Percentiles rank a stretch among this genome's conserved stretches.
These are phyloP conservation scores for Triplophysa dalaica DNA, from an alignment of 2,113 vertebrate genomes.

Conservation along the genomic window DNA sequence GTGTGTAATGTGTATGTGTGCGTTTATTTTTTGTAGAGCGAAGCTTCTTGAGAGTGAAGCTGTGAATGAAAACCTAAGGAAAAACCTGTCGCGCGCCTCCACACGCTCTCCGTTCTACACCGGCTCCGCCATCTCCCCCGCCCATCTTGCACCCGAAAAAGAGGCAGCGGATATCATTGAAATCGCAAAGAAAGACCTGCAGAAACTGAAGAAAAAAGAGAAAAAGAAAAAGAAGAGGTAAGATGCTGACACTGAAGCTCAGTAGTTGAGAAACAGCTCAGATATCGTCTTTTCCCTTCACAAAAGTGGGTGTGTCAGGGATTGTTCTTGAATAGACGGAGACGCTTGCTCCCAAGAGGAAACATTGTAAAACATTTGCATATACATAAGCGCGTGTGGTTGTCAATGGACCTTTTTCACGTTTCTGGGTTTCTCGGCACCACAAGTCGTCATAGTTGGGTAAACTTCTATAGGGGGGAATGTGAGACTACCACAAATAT, in stretches of 20 bases:
- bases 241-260: conserved; percentile 8
- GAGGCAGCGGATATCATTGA: conserved; percentile 91
- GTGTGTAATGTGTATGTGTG: neutral
- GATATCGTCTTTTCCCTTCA: neutral
- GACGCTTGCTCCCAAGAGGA: conserved; percentile 6
- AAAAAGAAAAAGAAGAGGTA: conserved; percentile 94
- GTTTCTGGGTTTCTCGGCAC: too few species aligned
- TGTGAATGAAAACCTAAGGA: conserved; percentile 89
- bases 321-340: conserved; percentile 16
- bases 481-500: too few species aligned
- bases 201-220: conserved; percentile 94
- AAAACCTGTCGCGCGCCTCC: conserved; percentile 84
- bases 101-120: conserved; percentile 81
- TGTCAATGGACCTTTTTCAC: neutral
- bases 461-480: too few species aligned
- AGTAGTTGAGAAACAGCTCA: neutral
- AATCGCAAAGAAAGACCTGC: conserved; percentile 93
- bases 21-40: conserved; percentile 72
- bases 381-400: neutral
- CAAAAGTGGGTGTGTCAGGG: conserved; percentile 11
- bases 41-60: conserved; percentile 96
- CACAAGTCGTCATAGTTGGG: too few species aligned
- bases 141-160: conserved; percentile 80
- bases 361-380: neutral
- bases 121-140: conserved; percentile 75